These are phyloP conservation scores for Chrysodeixis includens DNA, from an alignment of 2,888 invertebrate species.

Conservation along the genomic window DNA sequence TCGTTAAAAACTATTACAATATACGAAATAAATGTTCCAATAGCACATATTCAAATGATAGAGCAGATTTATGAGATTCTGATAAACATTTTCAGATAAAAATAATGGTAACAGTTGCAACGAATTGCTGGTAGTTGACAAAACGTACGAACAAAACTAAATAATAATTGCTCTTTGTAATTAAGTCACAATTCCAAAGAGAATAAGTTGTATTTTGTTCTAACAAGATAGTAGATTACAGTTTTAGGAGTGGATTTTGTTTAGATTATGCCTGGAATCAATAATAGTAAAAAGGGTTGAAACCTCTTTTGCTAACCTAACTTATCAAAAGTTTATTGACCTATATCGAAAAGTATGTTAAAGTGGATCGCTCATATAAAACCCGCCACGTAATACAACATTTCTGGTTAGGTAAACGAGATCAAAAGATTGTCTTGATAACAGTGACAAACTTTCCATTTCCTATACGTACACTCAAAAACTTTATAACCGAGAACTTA, in stretches of 20 bases:
- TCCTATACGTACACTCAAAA: neutral
- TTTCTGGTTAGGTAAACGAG: neutral
- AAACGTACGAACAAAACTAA: too few relatives aligned
- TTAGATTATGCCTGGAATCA: neutral
- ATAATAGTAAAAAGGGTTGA: neutral
- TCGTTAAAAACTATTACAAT: neutral
- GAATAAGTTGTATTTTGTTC: too few relatives aligned
- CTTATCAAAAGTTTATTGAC: neutral
- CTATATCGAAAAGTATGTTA: neutral
- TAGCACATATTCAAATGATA: too few relatives aligned
- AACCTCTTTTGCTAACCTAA: neutral
- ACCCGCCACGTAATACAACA: neutral
- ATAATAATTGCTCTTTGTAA: too few relatives aligned
- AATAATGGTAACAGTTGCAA: too few relatives aligned
- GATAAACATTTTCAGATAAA: too few relatives aligned
- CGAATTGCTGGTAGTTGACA: too few relatives aligned
- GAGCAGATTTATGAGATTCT: too few relatives aligned
- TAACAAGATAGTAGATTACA: too few relatives aligned
- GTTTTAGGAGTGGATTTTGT: too few relatives aligned
- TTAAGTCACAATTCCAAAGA: too few relatives aligned
- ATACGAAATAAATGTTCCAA: too few relatives aligned
- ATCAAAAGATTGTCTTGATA: slow-evolving; percentile 3
- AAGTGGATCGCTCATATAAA: neutral
- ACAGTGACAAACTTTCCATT: slow-evolving; percentile 5
- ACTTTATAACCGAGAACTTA: slow-evolving; percentile 1